Percentiles rank a stretch among this genome's conserved stretches.
Evolutionary conservation across 2,888 invertebrate genomes (phyloP).

Genomic region (Drosophila heteroneura): DNA sequence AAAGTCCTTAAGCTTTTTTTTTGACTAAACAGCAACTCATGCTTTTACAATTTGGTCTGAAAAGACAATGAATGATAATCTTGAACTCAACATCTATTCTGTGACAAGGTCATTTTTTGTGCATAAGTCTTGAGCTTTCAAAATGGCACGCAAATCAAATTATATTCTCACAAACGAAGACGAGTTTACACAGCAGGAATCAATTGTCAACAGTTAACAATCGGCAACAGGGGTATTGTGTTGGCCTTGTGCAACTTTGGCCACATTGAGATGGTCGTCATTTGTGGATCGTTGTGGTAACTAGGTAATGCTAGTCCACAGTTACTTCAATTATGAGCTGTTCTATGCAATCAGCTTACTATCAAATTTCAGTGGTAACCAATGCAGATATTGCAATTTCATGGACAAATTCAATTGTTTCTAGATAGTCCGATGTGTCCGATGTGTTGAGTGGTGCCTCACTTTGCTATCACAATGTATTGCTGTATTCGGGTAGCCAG

Average conservation of each 20-base stretch:
- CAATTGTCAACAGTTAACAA: constrained; percentile 8
- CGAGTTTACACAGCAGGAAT: constrained; percentile 5
- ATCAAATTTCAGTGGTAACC: constrained; percentile 22
- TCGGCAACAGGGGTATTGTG: constrained; percentile 12
- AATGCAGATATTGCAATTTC: constrained; percentile 25
- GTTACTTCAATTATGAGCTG: neutral
- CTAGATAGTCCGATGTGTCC: constrained; percentile 28
- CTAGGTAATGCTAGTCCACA: neutral
- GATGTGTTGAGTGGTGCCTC: constrained; percentile 18
- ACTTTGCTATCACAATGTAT: neutral
- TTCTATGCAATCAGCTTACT: constrained; percentile 6
- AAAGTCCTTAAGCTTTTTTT: neutral
- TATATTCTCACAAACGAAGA: neutral
- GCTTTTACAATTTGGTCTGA: neutral
- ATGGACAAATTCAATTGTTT: constrained; percentile 30
- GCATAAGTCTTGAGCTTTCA: neutral
- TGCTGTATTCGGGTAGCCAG: neutral
- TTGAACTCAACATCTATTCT: neutral
- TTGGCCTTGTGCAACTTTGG: constrained; percentile 26
- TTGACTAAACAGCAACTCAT: neutral
- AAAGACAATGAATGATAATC: neutral
- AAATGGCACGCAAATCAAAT: constrained; percentile 32
- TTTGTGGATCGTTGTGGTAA: constrained; percentile 23
- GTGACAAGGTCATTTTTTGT: neutral
- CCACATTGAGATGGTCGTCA: constrained; percentile 33